Evolutionary conservation across 2,888 invertebrate species (phyloP).

Genomic region (Sthenelais limicola): DNA sequence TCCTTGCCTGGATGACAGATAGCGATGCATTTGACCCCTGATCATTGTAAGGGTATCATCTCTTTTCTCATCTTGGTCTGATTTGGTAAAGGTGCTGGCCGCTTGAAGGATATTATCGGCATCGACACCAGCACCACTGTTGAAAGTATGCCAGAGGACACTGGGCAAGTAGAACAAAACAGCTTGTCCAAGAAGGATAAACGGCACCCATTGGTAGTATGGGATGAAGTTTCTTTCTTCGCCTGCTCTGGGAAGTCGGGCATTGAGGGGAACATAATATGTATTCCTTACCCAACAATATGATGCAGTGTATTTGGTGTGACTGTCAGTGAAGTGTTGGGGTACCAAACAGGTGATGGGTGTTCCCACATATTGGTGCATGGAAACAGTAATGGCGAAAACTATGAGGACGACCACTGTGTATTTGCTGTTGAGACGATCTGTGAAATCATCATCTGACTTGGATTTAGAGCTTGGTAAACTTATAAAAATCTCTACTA

Average conservation of each 20-base stretch:
- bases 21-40: slow-evolving; percentile 45
- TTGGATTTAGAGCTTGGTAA: slow-evolving; percentile 35
- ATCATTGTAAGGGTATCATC: slow-evolving; percentile 40
- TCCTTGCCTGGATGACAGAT: slow-evolving; percentile 29
- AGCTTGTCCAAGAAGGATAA: slow-evolving; percentile 63
- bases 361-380: slow-evolving; percentile 43
- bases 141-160: slow-evolving; percentile 71
- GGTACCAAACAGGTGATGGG: slow-evolving; percentile 49
- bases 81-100: slow-evolving; percentile 36
- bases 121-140: slow-evolving; percentile 50
- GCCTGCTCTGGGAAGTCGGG: slow-evolving; percentile 26
- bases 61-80: slow-evolving; percentile 36
- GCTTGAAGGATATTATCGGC: slow-evolving; percentile 48
- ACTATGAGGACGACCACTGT: slow-evolving; percentile 44
- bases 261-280: slow-evolving; percentile 41
- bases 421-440: slow-evolving; percentile 45
- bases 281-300: slow-evolving; percentile 50
- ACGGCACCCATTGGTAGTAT: slow-evolving; percentile 59
- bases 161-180: slow-evolving; percentile 71
- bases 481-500: slow-evolving; percentile 34
- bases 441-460: slow-evolving; percentile 46
- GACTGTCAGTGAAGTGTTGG: slow-evolving; percentile 45
- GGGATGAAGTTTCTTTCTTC: slow-evolving; percentile 31
- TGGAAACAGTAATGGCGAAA: slow-evolving; percentile 40
- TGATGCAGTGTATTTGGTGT: slow-evolving; percentile 42